A percentile compares a stretch with the other conserved stretches of the same genome.
Conservation (phyloP, 2,113 vertebrate species). For the Diadophis punctatus region DNA sequence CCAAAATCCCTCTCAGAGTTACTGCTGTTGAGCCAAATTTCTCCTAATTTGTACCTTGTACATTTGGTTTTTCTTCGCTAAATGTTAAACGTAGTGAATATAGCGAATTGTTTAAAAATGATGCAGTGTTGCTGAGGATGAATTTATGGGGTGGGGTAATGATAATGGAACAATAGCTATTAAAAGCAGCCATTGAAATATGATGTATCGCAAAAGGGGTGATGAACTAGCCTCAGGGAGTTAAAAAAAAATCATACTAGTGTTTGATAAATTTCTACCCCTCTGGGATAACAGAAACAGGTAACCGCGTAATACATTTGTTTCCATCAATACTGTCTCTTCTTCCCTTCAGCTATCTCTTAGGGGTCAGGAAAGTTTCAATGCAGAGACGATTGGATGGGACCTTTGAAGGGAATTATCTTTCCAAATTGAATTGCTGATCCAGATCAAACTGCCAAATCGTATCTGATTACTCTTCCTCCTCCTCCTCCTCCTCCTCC, state of each 20-base stretch:
- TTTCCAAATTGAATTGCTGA: neutral
- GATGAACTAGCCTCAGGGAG: neutral
- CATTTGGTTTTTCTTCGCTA: too few relatives aligned
- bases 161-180: neutral
- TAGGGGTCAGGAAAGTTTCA: neutral
- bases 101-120: neutral
- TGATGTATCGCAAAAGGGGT: neutral
- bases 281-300: too few relatives aligned
- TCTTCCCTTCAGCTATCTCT: neutral
- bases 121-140: neutral
- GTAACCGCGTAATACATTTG: neutral
- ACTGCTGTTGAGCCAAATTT: too few relatives aligned
- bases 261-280: neutral
- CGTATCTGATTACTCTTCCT: neutral
- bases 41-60: too few relatives aligned
- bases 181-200: neutral
- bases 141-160: neutral
- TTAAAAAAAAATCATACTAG: neutral
- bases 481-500: too few relatives aligned
- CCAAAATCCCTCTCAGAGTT: too few relatives aligned
- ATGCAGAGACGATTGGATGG: neutral
- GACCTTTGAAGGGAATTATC: neutral
- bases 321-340: slow-evolving; percentile 4
- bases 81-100: neutral
- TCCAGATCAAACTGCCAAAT: neutral